Evolutionary conservation across 2,888 invertebrate species (phyloP), one percentile per base, ranked within the genome.

Genomic region (Pyrrhosoma nymphula): DNA sequence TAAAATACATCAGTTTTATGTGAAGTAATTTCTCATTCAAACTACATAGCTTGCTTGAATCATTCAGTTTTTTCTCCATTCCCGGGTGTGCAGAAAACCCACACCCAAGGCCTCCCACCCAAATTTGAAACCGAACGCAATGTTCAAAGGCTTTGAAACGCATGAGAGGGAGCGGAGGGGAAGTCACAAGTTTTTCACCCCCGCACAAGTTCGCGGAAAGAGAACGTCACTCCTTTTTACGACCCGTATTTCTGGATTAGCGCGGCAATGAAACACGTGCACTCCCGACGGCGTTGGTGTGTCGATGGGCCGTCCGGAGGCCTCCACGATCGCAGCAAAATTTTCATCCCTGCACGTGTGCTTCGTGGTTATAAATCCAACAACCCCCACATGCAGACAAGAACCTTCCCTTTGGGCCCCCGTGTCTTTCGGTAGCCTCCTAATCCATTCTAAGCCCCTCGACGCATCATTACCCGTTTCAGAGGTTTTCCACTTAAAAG

Each of bases 271-370:
- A 16, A 82, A 82, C 82, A 82, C 82, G 82, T 82, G 82, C 82
- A 69, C 60, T 4, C 16, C 60, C 26, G 14, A 12, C 30, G 82
- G 16, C 1, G 23, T 18, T 30, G 30, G 4, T 47, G 47, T 26
- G 82, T 0, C 30, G 16, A 18, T 30, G 82, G 82, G 35, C 82
- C 60, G 20, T 82, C 30, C 30, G 10, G n/a, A 35, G 75, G 75
- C 26, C 69, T n/a, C 69, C 6, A n/a, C 3, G 26, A 69, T 26
- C 69, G n/a, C 69, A 6, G 82, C 12, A 35, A 30, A 60, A 82
- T 14, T 82, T 82, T 82, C 82, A 82, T 82, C 35, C 35, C 26
- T 82, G 82, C 82, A 82, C 82, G 82, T 82, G 82, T 82, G 82
- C 82, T 20, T 14, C 82, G 16, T 8, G 82, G 82, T 16, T 35